A percentile compares a stretch with the other conserved stretches of the same genome.
Evolutionary conservation across 2,797 vertebrate species (phyloP).

Genomic region (Enteromius anoplus): DNA sequence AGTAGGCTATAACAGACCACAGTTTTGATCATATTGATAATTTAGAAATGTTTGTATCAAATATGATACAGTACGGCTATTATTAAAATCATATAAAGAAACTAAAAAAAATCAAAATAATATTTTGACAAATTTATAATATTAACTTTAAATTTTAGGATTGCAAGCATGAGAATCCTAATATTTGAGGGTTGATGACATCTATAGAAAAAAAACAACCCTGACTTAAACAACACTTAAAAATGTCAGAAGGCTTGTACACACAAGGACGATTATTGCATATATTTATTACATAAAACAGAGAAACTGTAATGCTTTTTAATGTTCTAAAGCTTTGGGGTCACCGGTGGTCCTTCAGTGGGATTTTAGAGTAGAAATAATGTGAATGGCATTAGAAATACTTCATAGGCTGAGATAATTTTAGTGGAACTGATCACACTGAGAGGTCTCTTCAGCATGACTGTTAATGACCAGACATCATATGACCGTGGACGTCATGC

Average conservation of each 20-base stretch:
- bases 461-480: slow-evolving; percentile 19
- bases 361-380: not conserved
- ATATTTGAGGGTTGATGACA: not conserved
- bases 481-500: slow-evolving; percentile 28
- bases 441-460: not conserved
- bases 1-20: not conserved
- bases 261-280: no score
- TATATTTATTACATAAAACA: not conserved
- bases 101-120: not conserved
- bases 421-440: not conserved
- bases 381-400: not conserved
- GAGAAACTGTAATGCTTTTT: not conserved
- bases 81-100: not conserved
- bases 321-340: no score
- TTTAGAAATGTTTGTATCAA: not conserved
- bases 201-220: not conserved
- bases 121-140: not conserved
- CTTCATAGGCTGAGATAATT: not conserved
- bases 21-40: not conserved
- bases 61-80: not conserved
- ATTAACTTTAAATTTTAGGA: not conserved
- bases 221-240: not conserved
- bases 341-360: not conserved
- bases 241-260: not conserved
- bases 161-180: not conserved